Evolutionary conservation across 2,113 vertebrate genomes (phyloP).

Genomic region (Marcusenius ussheri): DNA sequence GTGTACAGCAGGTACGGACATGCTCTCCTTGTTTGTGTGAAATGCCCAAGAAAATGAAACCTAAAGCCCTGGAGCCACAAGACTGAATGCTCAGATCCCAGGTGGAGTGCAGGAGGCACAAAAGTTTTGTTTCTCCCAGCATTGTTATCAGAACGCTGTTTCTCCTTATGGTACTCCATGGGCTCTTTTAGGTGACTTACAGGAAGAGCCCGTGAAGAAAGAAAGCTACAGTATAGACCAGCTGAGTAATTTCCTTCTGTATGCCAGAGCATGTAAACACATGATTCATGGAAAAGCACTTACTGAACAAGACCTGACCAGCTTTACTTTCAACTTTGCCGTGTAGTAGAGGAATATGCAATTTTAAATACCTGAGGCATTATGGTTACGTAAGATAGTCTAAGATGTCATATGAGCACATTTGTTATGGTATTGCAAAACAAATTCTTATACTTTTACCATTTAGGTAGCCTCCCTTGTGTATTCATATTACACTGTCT

Average conservation of each 20-base stretch:
- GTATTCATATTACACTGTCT: neutral
- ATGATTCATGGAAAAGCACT: neutral
- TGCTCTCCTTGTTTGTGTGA: neutral
- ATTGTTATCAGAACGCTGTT: neutral
- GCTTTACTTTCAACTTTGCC: constrained; percentile 2
- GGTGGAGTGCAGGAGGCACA: neutral
- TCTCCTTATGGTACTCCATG: neutral
- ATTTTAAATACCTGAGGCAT: neutral
- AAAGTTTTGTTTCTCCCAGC: neutral
- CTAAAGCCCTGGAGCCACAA: neutral
- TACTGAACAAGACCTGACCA: neutral
- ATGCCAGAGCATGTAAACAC: constrained; percentile 1
- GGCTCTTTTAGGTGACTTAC: neutral
- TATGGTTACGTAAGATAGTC: neutral
- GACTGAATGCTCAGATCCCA: neutral
- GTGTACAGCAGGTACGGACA: neutral
- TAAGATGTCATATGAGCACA: neutral
- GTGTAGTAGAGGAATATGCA: neutral
- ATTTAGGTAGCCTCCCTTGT: neutral
- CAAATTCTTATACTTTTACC: neutral
- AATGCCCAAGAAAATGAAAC: neutral
- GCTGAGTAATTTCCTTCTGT: neutral
- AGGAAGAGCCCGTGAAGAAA: neutral
- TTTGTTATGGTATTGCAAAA: neutral
- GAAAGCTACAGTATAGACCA: neutral